Evolutionary conservation across 2,113 vertebrate species (phyloP), one percentile per base, ranked within the genome.

Genomic region (Eurypyga helias): DNA sequence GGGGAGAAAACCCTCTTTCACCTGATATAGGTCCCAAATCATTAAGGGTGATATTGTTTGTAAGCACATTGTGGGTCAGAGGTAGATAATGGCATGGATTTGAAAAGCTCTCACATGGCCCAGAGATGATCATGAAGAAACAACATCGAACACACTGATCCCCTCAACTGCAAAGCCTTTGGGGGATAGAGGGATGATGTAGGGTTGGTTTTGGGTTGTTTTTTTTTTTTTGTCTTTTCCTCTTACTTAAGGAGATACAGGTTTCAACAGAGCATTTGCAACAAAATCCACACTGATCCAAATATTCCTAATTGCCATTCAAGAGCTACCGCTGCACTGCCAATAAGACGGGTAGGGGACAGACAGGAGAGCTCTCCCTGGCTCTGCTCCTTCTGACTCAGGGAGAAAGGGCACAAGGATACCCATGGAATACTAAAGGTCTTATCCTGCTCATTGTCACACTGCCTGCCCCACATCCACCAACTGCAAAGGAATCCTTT

Each of bases 181-280:
- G 18, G 4, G n/a, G 3, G 15, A 5, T 14, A 14, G 20, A 13
- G 2, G 24, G 14, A 21, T 1, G 2, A 46, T 51, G 12, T 41
- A 10, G 41, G 45, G 45, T 14, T n/a, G n/a, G n/a, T n/a, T n/a
- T n/a, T n/a, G n/a, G n/a, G n/a, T n/a, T n/a, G n/a, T n/a, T n/a
- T n/a, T n/a, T n/a, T 17, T 45, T 13, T 20, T 61, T 70, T 45
- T 67, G 18, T n/a, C 13, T 69, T 87, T 90, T 57, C 36, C 16
- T 76, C 17, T 71, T 54, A 21, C 21, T 41, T 69, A 64, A 55
- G 9, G 16, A 89, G 8, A 28, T 9, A n/a, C n/a, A 36, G 10
- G 2, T 61, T 78, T 65, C 16, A 75, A 41, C 48, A 79, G 29
- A 89, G 2, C 5, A 7, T 55, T 81, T 82, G 13, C 48, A 67